phyloP scores from a whole-genome alignment of 2,797 vertebrate genomes.

The Brachyrhaphis roseni region DNA sequence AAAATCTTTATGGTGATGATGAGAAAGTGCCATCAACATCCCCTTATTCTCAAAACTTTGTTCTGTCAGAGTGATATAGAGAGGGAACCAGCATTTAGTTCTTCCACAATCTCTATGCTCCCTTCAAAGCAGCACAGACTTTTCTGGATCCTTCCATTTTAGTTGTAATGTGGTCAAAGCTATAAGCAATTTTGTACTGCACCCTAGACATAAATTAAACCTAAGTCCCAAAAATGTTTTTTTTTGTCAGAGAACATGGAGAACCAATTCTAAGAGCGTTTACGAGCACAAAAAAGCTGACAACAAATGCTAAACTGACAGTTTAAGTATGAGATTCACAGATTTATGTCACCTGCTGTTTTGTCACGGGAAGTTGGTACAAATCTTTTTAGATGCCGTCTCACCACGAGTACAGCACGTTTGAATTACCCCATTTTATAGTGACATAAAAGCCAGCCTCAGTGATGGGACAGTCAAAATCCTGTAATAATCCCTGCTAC shows the following conservation, averaged over 20 bases:
- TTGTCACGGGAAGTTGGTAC: background rate
- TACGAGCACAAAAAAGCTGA: background rate
- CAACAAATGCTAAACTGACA: background rate
- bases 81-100: too few relatives aligned
- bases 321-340: background rate
- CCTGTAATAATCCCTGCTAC: background rate
- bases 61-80: too few relatives aligned
- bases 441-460: background rate
- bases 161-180: background rate
- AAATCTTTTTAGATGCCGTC: background rate
- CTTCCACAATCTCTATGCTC: too few relatives aligned
- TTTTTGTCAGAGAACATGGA: background rate
- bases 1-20: background rate
- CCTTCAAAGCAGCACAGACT: too few relatives aligned
- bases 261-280: background rate
- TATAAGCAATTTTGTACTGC: background rate
- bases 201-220: background rate
- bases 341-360: background rate
- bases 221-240: background rate
- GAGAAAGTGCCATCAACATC: too few relatives aligned
- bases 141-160: too few relatives aligned
- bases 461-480: background rate
- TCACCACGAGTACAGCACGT: background rate
- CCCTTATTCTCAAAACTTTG: too few relatives aligned
- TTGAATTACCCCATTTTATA: background rate